phyloP scores from a whole-genome alignment of 2,797 vertebrate genomes.

The Distichodus sexfasciatus region DNA sequence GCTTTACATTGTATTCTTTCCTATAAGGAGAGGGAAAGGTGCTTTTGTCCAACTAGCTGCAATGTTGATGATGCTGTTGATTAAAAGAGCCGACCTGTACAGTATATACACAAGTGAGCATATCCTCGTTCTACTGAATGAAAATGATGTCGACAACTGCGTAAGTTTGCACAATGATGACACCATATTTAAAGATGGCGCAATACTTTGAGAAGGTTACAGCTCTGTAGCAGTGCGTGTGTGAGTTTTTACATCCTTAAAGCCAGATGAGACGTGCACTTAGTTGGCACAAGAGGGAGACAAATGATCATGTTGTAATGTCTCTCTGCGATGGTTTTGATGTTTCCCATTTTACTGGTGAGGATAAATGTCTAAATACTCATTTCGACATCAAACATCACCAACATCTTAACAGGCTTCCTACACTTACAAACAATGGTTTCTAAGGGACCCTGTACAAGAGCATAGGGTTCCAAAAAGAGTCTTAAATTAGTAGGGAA shows the following conservation, averaged over 20 bases:
- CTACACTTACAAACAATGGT: no score
- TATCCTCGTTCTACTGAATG: not conserved
- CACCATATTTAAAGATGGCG: not conserved
- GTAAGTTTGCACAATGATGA: not conserved
- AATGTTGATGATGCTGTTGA: not conserved
- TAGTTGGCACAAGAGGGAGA: constrained; percentile 47
- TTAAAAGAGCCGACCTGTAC: constrained; percentile 18
- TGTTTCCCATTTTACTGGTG: not conserved
- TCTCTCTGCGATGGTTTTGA: no score
- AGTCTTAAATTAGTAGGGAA: no score
- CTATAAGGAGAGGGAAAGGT: not conserved
- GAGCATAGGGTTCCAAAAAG: no score
- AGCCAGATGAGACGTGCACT: not conserved
- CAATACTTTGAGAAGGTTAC: not conserved
- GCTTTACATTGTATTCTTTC: constrained; percentile 8
- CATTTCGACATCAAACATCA: no score
- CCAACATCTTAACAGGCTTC: no score
- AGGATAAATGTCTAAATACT: no score
- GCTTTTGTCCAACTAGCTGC: not conserved
- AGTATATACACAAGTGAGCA: constrained; percentile 9
- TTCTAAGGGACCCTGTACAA: no score
- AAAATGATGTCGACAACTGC: not conserved
- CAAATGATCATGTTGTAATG: constrained; percentile 25
- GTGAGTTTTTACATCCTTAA: not conserved
- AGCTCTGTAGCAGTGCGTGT: not conserved